Percentiles rank a stretch among this genome's conserved stretches.
These are phyloP conservation scores for Thumatha senex DNA, from an alignment of 2,888 invertebrate species.

Conservation along the genomic window DNA sequence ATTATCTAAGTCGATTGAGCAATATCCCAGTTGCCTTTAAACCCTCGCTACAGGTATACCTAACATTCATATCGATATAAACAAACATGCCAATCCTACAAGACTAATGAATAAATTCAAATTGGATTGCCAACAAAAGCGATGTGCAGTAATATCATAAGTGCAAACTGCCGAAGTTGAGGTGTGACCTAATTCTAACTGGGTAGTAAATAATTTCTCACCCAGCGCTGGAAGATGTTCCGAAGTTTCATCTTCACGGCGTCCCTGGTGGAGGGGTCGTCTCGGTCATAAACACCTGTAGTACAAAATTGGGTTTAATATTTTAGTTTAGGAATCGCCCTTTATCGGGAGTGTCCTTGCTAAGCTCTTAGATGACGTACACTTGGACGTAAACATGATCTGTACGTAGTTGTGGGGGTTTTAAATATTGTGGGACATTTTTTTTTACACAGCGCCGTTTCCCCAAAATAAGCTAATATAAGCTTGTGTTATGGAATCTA, in stretches of 20 bases:
- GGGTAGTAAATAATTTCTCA: slow-evolving; percentile 46
- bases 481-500: too few relatives aligned
- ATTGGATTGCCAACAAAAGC: too few relatives aligned
- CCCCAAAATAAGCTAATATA: too few relatives aligned
- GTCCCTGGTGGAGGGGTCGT: slow-evolving; percentile 58
- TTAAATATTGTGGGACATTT: too few relatives aligned
- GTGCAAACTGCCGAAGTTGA: neutral
- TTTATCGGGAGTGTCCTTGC: neutral
- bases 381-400: too few relatives aligned
- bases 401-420: neutral
- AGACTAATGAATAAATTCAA: too few relatives aligned
- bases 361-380: too few relatives aligned
- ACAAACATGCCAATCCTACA: neutral
- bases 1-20: too few relatives aligned
- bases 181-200: slow-evolving; percentile 5
- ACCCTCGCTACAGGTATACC: too few relatives aligned
- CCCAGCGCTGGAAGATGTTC: slow-evolving; percentile 77
- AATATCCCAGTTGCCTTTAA: too few relatives aligned
- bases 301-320: neutral
- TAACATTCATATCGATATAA: too few relatives aligned
- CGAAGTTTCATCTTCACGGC: slow-evolving; percentile 70
- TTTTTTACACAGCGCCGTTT: too few relatives aligned
- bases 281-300: slow-evolving; percentile 66
- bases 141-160: neutral
- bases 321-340: neutral